Evolutionary conservation across 2,888 invertebrate genomes (phyloP), one percentile per base, ranked within the genome.

Genomic region (Agapetus fuscipes): DNA sequence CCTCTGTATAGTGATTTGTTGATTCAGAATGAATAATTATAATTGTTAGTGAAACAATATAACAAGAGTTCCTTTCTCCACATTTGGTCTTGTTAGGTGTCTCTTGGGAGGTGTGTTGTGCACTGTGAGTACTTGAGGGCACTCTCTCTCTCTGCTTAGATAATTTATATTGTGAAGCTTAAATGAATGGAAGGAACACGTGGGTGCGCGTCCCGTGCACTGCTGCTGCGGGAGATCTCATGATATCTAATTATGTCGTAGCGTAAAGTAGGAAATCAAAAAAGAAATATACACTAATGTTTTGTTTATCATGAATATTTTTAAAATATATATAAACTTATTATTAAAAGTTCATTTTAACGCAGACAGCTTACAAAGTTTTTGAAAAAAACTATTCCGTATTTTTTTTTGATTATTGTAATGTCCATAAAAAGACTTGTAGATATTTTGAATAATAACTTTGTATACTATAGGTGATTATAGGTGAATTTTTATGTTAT

Each of bases 191-290:
- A n/a, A 41, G 28, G n/a, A n/a, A 20, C 9, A 20, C 4, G 20
- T 9, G 9, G 20, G 5, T 9, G 20, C 5, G 9, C 5, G 20
- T 6, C 5, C 20, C 20, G 20, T 9, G 20, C 20, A 9, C 29
- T 28, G 39, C 34, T 26, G 32, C 32, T 17, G 9, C 36, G 24
- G 17, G 33, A 34, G 41, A 39, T 26, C 37, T 37, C 44, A 24
- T 13, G 40, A 33, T 17, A 26, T 37, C 33, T 39, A 45, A 37
- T 35, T 33, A 41, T 38, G 46, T 46, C 42, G 42, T 46, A 46
- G 46, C 39, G 40, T 41, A 41, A 45, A 35, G 45, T 46, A 46
- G 46, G 40, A 42, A 43, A 46, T 43, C 35, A 43, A 46, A 46
- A 46, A n/a, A 37, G 40, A 35, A 34, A 46, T 43, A 37, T 43